Evolutionary conservation across 2,113 vertebrate species (phyloP).

Genomic region (Hippocampus zosterae): DNA sequence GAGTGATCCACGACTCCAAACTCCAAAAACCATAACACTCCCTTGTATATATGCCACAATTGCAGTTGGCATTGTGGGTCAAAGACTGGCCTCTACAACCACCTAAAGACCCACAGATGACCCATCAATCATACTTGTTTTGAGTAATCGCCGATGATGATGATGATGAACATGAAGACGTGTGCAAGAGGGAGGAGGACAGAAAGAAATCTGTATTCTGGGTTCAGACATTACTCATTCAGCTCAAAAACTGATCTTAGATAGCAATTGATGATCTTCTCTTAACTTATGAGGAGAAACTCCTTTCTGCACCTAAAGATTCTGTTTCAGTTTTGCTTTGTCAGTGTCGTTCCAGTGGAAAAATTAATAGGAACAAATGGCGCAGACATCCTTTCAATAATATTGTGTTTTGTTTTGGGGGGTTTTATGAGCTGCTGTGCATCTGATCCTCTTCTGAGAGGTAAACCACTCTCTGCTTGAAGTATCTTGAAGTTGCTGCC

Average conservation of each 20-base stretch:
- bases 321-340: not conserved
- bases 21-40: not conserved
- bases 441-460: constrained; percentile 29
- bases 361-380: not conserved
- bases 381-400: constrained; percentile 15
- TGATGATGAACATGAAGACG: no score
- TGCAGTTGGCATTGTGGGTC: not conserved
- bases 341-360: not conserved
- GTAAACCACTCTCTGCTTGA: constrained; percentile 50
- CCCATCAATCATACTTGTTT: no score
- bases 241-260: not conserved
- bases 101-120: no score
- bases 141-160: no score
- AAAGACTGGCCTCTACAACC: no score
- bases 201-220: no score
- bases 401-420: constrained; percentile 27
- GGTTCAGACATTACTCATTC: not conserved
- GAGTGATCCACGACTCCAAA: not conserved
- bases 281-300: not conserved
- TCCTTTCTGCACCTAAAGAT: not conserved
- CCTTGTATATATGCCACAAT: not conserved
- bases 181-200: no score
- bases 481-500: constrained; percentile 57
- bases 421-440: constrained; percentile 61
- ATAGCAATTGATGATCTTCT: not conserved